A percentile compares a stretch with the other conserved stretches of the same genome.
These are phyloP conservation scores for Geotrypetes seraphini DNA, from an alignment of 2,797 vertebrate species.

Conservation along the genomic window DNA sequence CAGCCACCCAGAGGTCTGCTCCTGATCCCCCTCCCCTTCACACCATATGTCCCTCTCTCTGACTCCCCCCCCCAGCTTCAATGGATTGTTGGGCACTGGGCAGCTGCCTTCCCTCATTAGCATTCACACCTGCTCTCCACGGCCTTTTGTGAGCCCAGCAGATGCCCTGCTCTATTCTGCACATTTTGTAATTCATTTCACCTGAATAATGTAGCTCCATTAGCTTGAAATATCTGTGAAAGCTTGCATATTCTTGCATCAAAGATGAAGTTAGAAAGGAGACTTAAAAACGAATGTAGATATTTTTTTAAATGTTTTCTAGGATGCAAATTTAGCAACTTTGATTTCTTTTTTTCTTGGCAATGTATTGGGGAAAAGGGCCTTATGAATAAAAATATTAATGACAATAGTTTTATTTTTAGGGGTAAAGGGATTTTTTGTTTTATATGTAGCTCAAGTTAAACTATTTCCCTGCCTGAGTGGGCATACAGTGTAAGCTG, in stretches of 20 bases:
- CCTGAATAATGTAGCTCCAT: conserved; percentile 29
- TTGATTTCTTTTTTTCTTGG: too few relatives aligned
- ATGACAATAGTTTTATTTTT: too few relatives aligned
- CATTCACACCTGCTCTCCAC: conserved; percentile 85
- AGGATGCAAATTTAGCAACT: too few relatives aligned
- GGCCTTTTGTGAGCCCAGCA: conserved; percentile 65
- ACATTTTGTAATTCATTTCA: conserved; percentile 37
- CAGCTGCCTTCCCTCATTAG: conserved; percentile 81
- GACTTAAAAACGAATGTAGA: conserved; percentile 7
- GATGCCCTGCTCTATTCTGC: conserved; percentile 59
- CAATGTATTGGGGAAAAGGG: too few relatives aligned
- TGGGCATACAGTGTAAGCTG: too few relatives aligned
- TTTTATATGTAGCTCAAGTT: too few relatives aligned
- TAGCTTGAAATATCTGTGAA: conserved; percentile 29
- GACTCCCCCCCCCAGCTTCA: conserved; percentile 36
- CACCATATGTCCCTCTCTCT: conserved; percentile 25
- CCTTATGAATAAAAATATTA: too few relatives aligned
- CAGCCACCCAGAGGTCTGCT: conserved; percentile 34
- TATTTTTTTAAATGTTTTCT: too few relatives aligned
- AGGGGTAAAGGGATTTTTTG: too few relatives aligned
- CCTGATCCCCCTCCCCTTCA: conserved; percentile 39
- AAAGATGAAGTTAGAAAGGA: conserved; percentile 11
- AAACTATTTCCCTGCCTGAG: too few relatives aligned
- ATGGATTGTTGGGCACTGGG: conserved; percentile 31
- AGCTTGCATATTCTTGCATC: conserved; percentile 25